Evolutionary conservation across 35 echinoderm and acorn worm genomes (phyloP).

Genomic region (Anneissia japonica): DNA sequence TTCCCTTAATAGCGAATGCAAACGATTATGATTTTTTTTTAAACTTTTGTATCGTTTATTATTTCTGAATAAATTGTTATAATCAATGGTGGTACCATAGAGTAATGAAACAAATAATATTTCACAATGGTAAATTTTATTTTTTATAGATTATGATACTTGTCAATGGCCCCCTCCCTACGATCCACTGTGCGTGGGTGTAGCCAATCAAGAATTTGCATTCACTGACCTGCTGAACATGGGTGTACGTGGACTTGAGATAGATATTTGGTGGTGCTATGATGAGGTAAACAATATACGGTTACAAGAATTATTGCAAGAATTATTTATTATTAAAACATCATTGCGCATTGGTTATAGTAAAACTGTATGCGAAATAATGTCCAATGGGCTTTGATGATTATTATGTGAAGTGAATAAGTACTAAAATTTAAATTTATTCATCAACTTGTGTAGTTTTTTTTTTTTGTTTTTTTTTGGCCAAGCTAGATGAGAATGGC

Average conservation of each 20-base stretch:
- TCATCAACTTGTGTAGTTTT: background rate
- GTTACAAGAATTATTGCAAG: too few species aligned
- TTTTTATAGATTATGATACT: conserved; percentile 44
- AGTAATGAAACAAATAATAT: too few species aligned
- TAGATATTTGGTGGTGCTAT: conserved; percentile 87
- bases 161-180: conserved; percentile 86
- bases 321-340: too few species aligned
- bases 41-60: too few species aligned
- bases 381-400: too few species aligned
- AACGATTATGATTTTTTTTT: too few species aligned
- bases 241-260: conserved; percentile 66
- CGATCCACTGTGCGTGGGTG: conserved; percentile 14
- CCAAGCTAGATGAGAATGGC: conserved; percentile 46
- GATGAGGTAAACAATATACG: conserved; percentile 70
- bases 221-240: conserved; percentile 79
- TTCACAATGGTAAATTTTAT: too few species aligned
- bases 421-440: background rate
- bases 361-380: too few species aligned
- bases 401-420: background rate
- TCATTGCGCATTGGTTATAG: too few species aligned
- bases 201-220: conserved; percentile 90
- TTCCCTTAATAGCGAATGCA: too few species aligned
- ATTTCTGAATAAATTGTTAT: too few species aligned
- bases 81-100: too few species aligned
- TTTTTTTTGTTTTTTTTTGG: background rate